Evolutionary conservation across 2,797 vertebrate genomes (phyloP).

Genomic region (Gorsachius magnificus): DNA sequence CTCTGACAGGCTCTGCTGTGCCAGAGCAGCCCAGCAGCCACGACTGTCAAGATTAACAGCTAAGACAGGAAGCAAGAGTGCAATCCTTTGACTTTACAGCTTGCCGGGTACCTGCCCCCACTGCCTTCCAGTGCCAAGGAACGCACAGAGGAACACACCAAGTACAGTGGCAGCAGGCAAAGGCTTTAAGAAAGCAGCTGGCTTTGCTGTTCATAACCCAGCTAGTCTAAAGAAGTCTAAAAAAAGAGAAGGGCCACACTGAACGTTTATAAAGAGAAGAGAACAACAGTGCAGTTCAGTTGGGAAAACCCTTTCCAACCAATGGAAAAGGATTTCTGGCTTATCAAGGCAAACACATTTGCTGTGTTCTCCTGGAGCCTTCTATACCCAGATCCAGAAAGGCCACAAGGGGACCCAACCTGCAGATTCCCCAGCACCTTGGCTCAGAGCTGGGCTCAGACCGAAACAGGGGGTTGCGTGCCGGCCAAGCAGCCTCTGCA

Average conservation of each 20-base stretch:
- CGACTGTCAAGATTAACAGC: background rate
- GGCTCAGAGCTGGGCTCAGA: background rate
- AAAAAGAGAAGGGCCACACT: background rate
- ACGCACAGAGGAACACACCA: background rate
- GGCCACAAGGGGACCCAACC: background rate
- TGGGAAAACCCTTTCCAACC: background rate
- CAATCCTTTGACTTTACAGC: background rate
- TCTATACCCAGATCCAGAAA: background rate
- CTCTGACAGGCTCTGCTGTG: background rate
- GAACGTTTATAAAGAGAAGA: background rate
- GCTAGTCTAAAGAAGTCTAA: no score
- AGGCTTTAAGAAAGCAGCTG: background rate
- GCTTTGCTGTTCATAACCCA: background rate
- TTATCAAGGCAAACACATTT: background rate
- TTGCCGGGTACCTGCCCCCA: background rate
- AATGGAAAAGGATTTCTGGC: background rate
- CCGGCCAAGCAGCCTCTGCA: background rate
- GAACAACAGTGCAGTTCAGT: background rate
- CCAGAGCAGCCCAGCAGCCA: background rate
- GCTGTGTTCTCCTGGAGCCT: background rate
- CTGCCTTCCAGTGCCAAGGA: background rate
- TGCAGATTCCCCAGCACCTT: background rate
- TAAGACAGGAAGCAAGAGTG: background rate
- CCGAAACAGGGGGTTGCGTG: fast-evolving
- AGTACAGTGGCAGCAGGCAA: background rate